phyloP scores from a whole-genome alignment of 2,113 vertebrate species.

The Embiotoca jacksoni region DNA sequence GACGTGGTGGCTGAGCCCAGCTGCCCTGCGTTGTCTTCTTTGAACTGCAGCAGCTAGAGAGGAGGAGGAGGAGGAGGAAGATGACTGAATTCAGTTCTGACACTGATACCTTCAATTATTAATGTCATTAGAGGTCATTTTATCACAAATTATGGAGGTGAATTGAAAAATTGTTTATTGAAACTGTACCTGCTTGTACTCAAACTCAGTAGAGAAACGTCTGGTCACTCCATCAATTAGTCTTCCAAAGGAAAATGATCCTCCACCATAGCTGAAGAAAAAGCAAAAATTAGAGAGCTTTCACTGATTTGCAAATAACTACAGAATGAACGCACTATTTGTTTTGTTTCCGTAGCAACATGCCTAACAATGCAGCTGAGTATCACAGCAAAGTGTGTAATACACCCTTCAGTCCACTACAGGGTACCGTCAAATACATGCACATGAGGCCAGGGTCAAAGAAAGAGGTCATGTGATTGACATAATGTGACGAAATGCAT shows the following conservation, averaged over 20 bases:
- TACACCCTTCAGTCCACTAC: too few relatives aligned
- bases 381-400: too few relatives aligned
- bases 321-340: not conserved
- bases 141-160: not conserved
- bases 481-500: too few relatives aligned
- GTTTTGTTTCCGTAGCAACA: too few relatives aligned
- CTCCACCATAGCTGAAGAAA: conserved; percentile 83
- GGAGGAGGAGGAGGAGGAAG: conserved; percentile 7
- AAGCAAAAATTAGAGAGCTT: not conserved
- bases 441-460: too few relatives aligned
- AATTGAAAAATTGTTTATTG: not conserved
- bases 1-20: conserved; percentile 79
- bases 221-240: conserved; percentile 83
- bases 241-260: conserved; percentile 85
- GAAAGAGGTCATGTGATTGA: too few relatives aligned
- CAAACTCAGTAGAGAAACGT: conserved; percentile 86
- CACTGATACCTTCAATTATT: not conserved
- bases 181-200: conserved; percentile 88
- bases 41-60: conserved; percentile 88
- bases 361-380: too few relatives aligned
- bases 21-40: conserved; percentile 75
- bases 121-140: not conserved
- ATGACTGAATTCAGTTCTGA: not conserved
- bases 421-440: too few relatives aligned
- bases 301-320: not conserved